Evolutionary conservation across 1,140 invertebrate species (phyloP).

Genomic region (Whitmania pigra): DNA sequence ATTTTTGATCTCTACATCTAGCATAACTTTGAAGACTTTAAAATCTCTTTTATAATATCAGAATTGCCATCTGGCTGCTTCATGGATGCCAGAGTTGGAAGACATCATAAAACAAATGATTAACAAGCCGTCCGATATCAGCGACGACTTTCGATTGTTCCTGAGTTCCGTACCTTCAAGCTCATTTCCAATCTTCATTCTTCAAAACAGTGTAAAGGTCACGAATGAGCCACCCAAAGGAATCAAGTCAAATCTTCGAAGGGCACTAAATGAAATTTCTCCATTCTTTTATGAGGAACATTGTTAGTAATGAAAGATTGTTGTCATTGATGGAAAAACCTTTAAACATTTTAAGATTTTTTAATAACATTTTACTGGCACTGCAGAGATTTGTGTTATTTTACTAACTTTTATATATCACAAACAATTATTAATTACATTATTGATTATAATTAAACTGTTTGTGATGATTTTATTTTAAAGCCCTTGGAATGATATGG

Average conservation of each 20-base stretch:
- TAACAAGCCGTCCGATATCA: conserved; percentile 37
- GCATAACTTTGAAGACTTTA: neutral
- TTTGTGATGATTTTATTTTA: neutral
- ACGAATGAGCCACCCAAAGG: conserved; percentile 44
- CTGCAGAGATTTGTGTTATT: neutral
- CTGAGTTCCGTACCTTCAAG: conserved; percentile 43
- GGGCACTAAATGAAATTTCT: conserved; percentile 46
- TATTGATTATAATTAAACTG: neutral
- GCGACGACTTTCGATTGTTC: conserved; percentile 41
- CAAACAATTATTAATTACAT: neutral
- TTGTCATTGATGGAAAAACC: neutral
- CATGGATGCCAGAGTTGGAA: conserved; percentile 44
- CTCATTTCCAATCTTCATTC: conserved; percentile 41
- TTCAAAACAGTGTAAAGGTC: conserved; percentile 45
- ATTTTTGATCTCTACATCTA: neutral
- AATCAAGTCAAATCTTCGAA: conserved; percentile 54
- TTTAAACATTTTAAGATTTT: neutral
- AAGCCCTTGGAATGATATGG: conserved; percentile 60
- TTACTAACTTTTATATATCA: neutral
- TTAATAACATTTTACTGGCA: neutral
- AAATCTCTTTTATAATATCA: conserved; percentile 20
- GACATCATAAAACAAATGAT: conserved; percentile 36
- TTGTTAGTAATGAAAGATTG: conserved; percentile 43
- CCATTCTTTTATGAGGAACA: conserved; percentile 61
- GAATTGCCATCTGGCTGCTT: conserved; percentile 44